Evolutionary conservation across 1,140 invertebrate genomes (phyloP).

Genomic region (Brachionus rubens): DNA sequence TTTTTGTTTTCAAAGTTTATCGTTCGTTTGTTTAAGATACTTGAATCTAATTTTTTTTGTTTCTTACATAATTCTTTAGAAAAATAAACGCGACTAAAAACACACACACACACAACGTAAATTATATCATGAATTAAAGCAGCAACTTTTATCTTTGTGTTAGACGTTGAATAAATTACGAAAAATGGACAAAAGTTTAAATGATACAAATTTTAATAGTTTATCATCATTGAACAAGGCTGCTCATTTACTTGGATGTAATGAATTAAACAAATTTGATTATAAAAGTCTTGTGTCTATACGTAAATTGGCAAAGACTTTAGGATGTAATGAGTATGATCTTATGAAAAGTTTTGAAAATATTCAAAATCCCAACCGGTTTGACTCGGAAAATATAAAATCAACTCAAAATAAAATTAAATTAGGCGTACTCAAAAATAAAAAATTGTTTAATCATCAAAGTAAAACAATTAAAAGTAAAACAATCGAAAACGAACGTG

Average conservation of each 20-base stretch:
- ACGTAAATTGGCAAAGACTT: conserved; percentile 32
- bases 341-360: conserved; percentile 33
- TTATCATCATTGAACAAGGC: conserved; percentile 38
- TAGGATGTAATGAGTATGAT: conserved; percentile 30
- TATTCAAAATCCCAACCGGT: not conserved
- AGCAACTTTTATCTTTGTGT: no score
- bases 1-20: no score
- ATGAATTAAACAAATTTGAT: conserved; percentile 40
- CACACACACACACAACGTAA: no score
- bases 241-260: conserved; percentile 22
- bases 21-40: no score
- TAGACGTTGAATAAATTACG: no score
- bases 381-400: not conserved
- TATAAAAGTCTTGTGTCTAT: conserved; percentile 42
- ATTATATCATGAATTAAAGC: no score
- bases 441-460: conserved; percentile 22
- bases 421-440: not conserved
- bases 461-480: not conserved
- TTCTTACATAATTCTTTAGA: no score
- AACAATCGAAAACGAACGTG: not conserved
- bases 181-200: no score
- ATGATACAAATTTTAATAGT: not conserved
- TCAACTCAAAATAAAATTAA: not conserved
- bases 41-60: no score
- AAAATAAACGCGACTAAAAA: no score